Conservation (phyloP, 2,113 vertebrate genomes). For the Cyrtonyx montezumae region DNA sequence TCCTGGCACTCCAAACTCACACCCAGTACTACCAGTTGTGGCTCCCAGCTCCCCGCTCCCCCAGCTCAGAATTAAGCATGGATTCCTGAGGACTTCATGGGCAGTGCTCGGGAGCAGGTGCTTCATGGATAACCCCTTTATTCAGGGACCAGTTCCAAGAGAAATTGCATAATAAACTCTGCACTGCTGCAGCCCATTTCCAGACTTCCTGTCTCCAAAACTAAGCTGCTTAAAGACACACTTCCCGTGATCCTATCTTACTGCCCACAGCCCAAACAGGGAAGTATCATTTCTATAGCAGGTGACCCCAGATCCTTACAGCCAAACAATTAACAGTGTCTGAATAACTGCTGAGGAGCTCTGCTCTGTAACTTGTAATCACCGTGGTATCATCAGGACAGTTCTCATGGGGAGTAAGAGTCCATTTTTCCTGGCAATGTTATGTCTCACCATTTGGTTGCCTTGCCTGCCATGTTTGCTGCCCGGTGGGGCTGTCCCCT, state of each 20-base stretch:
- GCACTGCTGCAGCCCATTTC: slow-evolving; percentile 45
- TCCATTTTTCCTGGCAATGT: neutral
- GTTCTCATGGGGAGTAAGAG: neutral
- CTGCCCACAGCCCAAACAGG: neutral
- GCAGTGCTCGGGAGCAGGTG: neutral
- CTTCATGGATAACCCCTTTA: slow-evolving; percentile 39
- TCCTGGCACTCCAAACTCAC: neutral
- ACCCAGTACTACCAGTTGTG: neutral
- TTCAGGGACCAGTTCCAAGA: slow-evolving; percentile 36
- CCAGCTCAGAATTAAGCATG: neutral
- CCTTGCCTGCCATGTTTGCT: neutral
- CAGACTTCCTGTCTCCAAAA: slow-evolving; percentile 56
- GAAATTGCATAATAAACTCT: slow-evolving; percentile 61
- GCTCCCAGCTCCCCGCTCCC: neutral
- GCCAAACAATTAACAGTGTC: neutral
- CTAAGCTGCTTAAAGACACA: slow-evolving; percentile 52
- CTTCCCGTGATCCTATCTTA: neutral
- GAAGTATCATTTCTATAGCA: slow-evolving; percentile 26
- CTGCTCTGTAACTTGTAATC: neutral
- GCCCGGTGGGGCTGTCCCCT: neutral
- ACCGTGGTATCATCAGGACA: neutral
- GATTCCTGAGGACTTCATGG: neutral
- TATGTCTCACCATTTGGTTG: neutral
- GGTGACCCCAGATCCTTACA: neutral
- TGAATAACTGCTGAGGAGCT: slow-evolving; percentile 2